Evolutionary conservation across 2,113 vertebrate species (phyloP).

Genomic region (Urocolius indicus): DNA sequence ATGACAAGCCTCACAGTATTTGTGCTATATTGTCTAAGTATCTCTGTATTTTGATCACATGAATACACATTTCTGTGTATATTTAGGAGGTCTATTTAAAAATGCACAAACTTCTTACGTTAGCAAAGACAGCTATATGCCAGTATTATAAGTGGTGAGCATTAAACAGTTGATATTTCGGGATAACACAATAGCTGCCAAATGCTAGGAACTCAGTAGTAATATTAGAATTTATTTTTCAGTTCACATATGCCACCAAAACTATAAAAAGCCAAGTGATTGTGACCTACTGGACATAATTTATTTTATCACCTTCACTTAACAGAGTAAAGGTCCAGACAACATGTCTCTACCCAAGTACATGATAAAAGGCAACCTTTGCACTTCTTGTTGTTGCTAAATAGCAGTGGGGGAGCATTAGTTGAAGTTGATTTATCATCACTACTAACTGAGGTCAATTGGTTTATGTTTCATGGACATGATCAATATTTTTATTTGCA

Average conservation of each 20-base stretch:
- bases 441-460: not conserved
- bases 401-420: not conserved
- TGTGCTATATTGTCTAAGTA: not conserved
- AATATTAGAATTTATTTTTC: not conserved
- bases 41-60: not conserved
- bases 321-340: not conserved
- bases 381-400: slow-evolving; percentile 18
- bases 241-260: not conserved
- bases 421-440: not conserved
- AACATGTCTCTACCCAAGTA: not conserved
- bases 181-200: not conserved
- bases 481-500: not conserved
- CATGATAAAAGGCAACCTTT: slow-evolving; percentile 26
- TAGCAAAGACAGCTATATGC: not conserved
- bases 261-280: not conserved
- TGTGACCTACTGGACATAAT: not conserved
- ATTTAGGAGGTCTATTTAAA: not conserved
- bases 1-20: not conserved
- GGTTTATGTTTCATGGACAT: not conserved
- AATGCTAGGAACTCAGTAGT: not conserved
- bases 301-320: slow-evolving; percentile 32
- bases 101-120: not conserved
- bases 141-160: not conserved
- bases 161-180: not conserved
- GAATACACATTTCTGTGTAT: not conserved